Evolutionary conservation across 1,140 invertebrate genomes (phyloP).

Genomic region (Anadara kagoshimensis): DNA sequence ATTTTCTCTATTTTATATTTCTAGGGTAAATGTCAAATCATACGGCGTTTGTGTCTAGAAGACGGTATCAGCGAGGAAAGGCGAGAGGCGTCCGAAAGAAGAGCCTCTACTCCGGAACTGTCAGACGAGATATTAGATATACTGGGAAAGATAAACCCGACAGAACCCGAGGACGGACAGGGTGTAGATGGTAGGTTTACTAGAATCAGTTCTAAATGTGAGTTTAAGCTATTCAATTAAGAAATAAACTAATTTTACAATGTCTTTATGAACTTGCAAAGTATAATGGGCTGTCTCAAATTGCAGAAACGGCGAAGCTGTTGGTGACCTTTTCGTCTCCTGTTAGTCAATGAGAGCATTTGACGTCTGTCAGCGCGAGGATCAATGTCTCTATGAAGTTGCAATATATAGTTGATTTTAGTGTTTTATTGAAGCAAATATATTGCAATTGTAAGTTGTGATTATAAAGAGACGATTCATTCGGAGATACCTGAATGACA

Average conservation of each 20-base stretch:
- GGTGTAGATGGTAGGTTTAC: neutral
- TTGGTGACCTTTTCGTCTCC: no score
- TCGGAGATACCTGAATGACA: no score
- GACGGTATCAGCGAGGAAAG: constrained; percentile 3
- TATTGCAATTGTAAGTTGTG: no score
- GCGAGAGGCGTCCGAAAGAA: neutral
- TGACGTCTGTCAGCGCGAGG: no score
- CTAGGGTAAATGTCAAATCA: constrained; percentile 58
- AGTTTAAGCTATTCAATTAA: neutral
- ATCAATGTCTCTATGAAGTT: no score
- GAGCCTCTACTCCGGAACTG: constrained; percentile 34
- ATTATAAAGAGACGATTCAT: no score
- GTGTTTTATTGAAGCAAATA: no score
- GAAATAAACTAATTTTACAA: no score
- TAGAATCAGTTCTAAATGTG: neutral
- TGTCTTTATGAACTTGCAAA: no score
- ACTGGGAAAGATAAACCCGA: constrained; percentile 11
- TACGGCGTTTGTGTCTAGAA: constrained; percentile 44
- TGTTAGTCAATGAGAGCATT: no score
- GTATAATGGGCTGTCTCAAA: neutral
- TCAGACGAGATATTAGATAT: constrained; percentile 52
- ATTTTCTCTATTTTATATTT: neutral
- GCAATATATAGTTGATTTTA: no score
- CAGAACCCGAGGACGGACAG: neutral
- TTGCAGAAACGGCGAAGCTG: no score